Evolutionary conservation across 1,140 invertebrate genomes (phyloP).

Genomic region (Pogonus chalceus): DNA sequence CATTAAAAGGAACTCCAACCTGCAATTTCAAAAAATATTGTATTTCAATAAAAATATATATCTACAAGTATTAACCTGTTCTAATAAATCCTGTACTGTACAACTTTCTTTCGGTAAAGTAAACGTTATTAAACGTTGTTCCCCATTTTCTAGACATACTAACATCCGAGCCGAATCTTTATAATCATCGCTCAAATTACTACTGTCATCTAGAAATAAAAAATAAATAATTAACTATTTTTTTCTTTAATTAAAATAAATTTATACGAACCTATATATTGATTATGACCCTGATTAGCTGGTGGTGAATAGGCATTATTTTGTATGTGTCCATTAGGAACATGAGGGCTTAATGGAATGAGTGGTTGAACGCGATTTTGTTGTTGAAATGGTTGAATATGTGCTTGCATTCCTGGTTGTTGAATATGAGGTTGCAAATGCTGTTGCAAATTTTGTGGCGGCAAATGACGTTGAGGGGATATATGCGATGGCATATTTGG

Average conservation of each 20-base stretch:
- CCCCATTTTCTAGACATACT: slow-evolving; percentile 57
- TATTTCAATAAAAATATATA: slow-evolving; percentile 6
- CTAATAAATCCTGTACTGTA: slow-evolving; percentile 65
- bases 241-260: neutral
- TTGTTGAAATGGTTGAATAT: slow-evolving; percentile 26
- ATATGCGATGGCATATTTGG: neutral
- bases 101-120: slow-evolving; percentile 67
- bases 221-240: neutral
- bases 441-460: slow-evolving; percentile 11
- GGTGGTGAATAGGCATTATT: slow-evolving; percentile 26
- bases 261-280: slow-evolving; percentile 13
- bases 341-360: slow-evolving; percentile 17
- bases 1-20: slow-evolving; percentile 51
- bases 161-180: slow-evolving; percentile 55
- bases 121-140: slow-evolving; percentile 68
- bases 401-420: slow-evolving; percentile 22
- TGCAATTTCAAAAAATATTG: slow-evolving; percentile 20
- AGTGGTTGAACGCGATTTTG: slow-evolving; percentile 21
- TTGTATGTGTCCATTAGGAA: slow-evolving; percentile 18
- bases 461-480: slow-evolving; percentile 1
- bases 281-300: slow-evolving; percentile 15
- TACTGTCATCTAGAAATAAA: slow-evolving; percentile 7
- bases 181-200: slow-evolving; percentile 23
- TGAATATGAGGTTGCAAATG: slow-evolving; percentile 11
- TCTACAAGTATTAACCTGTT: slow-evolving; percentile 49